A percentile compares a stretch with the other conserved stretches of the same genome.
Evolutionary conservation across 1,140 invertebrate genomes (phyloP).

Genomic region (Mylabris phalerata): DNA sequence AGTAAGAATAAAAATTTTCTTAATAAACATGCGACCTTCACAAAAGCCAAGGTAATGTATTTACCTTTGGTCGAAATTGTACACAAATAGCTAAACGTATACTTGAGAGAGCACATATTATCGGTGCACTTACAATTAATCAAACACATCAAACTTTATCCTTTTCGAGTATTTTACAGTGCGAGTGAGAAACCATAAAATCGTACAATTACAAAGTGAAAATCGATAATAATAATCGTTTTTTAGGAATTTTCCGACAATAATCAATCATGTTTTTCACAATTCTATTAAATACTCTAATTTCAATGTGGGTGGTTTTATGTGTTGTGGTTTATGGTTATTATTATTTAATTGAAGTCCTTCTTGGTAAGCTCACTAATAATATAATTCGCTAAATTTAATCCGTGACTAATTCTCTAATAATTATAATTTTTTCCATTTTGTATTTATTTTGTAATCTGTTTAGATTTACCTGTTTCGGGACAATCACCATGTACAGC

Average conservation of each 20-base stretch:
- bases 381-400: neutral
- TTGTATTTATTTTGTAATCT: neutral
- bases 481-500: constrained; percentile 42
- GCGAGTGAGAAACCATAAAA: neutral
- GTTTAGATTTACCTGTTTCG: constrained; percentile 38
- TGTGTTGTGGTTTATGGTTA: constrained; percentile 48
- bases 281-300: constrained; percentile 44
- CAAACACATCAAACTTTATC: neutral
- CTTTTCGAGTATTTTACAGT: neutral
- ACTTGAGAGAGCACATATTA: too few relatives aligned
- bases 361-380: constrained; percentile 47
- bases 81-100: too few relatives aligned
- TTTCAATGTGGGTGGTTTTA: constrained; percentile 50
- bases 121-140: neutral
- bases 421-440: neutral
- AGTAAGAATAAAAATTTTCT: too few relatives aligned
- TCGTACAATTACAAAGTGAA: neutral
- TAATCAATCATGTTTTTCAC: constrained; percentile 40
- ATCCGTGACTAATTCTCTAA: neutral
- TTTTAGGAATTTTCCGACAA: neutral
- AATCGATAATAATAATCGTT: neutral
- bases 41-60: constrained; percentile 4
- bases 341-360: constrained; percentile 50
- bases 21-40: neutral
- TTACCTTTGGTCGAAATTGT: neutral